Percentiles rank a stretch among this genome's conserved stretches.
phyloP scores from a whole-genome alignment of 2,113 vertebrate species.

The Benitochromis conjunctus region DNA sequence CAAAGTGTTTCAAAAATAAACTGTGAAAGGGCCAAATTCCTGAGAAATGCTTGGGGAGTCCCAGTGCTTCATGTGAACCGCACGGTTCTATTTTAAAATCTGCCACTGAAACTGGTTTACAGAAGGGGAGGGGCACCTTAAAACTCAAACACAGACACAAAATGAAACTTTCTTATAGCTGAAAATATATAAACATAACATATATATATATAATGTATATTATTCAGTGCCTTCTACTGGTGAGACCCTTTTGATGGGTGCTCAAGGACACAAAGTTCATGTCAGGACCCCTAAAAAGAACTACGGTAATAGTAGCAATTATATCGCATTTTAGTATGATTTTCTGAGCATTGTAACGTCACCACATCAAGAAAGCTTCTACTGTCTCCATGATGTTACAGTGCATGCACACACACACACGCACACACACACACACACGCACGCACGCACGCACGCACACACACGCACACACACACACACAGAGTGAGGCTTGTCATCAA shows the following conservation, averaged over 20 bases:
- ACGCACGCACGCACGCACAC: not conserved
- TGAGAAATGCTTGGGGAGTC: not conserved
- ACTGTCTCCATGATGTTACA: not conserved
- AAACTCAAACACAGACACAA: not conserved
- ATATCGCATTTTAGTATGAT: not conserved
- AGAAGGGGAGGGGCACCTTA: not conserved
- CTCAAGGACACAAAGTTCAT: not conserved
- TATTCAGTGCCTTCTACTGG: not conserved
- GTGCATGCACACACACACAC: not conserved
- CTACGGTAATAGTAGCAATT: not conserved
- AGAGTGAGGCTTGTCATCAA: too few relatives aligned
- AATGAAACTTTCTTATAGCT: not conserved
- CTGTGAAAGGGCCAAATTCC: not conserved
- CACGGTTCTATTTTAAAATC: not conserved
- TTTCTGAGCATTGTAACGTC: not conserved
- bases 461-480: too few relatives aligned
- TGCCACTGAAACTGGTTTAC: not conserved
- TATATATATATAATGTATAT: not conserved
- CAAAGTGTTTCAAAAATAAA: not conserved
- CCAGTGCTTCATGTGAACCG: not conserved
- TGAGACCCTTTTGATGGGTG: not conserved
- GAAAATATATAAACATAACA: not conserved
- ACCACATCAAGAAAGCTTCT: not conserved
- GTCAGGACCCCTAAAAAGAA: too few relatives aligned
- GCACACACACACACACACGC: rapidly evolving